A percentile compares a stretch with the other conserved stretches of the same genome.
Evolutionary conservation across 2,797 vertebrate genomes (phyloP).

Genomic region (Myotis planiceps): DNA sequence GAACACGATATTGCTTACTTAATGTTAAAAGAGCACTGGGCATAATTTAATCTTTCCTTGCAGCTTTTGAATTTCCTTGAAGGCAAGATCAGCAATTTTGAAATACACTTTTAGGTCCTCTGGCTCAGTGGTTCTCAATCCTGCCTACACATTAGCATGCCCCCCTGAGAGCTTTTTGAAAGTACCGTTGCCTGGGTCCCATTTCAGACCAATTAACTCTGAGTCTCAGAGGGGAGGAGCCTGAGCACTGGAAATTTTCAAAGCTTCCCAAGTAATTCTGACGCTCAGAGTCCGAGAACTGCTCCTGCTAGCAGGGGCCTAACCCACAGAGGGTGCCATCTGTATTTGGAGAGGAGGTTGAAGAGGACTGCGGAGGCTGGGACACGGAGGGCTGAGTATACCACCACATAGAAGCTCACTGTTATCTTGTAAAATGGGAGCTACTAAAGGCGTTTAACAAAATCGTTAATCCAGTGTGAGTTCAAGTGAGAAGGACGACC

Average conservation of each 20-base stretch:
- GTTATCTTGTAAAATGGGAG: background rate
- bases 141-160: constrained; percentile 56
- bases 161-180: constrained; percentile 69
- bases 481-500: background rate
- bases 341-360: background rate
- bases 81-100: constrained; percentile 75
- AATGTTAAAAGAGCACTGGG: constrained; percentile 54
- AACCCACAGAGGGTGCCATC: background rate
- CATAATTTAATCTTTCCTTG: constrained; percentile 77
- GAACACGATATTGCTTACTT: constrained; percentile 64
- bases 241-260: constrained; percentile 39
- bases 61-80: constrained; percentile 77
- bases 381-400: background rate
- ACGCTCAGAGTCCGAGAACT: background rate
- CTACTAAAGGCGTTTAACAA: background rate
- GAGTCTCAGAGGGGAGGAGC: constrained; percentile 33
- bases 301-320: background rate
- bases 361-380: background rate
- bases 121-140: constrained; percentile 46
- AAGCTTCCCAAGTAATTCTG: background rate
- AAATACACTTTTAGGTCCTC: constrained; percentile 71
- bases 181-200: constrained; percentile 52
- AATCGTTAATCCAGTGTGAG: background rate
- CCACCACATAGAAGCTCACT: fast-evolving
- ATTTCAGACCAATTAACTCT: constrained; percentile 64